Evolutionary conservation across 53 echinoderm and acorn worm genomes (phyloP).

Genomic region (Mesocentrotus franciscanus): DNA sequence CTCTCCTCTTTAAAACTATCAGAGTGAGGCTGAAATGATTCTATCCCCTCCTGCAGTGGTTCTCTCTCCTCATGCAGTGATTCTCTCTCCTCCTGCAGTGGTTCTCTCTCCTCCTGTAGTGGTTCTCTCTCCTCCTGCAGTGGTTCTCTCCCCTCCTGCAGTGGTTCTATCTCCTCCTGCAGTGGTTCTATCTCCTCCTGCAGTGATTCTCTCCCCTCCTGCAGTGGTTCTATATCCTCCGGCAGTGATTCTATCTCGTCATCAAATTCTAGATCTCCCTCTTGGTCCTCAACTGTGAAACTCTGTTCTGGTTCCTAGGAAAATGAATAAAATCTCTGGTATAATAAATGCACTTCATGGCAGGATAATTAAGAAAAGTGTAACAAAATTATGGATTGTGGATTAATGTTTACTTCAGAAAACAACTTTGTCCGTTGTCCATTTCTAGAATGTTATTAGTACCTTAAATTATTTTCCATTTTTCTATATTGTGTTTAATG

Average conservation of each 20-base stretch:
- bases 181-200: not conserved
- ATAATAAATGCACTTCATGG: not conserved
- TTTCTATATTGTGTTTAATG: not conserved
- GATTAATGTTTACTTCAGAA: too few species aligned
- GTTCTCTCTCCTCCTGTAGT: not conserved
- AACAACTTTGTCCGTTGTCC: too few species aligned
- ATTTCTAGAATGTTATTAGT: too few species aligned
- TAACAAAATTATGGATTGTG: too few species aligned
- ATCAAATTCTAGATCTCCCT: not conserved
- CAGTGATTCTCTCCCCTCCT: not conserved
- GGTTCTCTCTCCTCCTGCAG: not conserved
- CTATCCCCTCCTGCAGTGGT: not conserved
- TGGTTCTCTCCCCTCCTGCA: not conserved
- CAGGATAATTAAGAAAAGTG: too few species aligned
- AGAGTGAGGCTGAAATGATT: not conserved
- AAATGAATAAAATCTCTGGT: not conserved
- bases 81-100: not conserved
- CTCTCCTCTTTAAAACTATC: not conserved
- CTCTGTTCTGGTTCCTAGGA: not conserved
- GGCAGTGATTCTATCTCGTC: not conserved
- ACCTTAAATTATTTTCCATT: too few species aligned
- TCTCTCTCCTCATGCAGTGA: not conserved
- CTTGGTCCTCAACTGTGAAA: not conserved
- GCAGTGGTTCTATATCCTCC: not conserved
- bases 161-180: not conserved